These are phyloP conservation scores for Pyrgus malvae DNA, from an alignment of 2,888 invertebrate genomes.

Conservation along the genomic window DNA sequence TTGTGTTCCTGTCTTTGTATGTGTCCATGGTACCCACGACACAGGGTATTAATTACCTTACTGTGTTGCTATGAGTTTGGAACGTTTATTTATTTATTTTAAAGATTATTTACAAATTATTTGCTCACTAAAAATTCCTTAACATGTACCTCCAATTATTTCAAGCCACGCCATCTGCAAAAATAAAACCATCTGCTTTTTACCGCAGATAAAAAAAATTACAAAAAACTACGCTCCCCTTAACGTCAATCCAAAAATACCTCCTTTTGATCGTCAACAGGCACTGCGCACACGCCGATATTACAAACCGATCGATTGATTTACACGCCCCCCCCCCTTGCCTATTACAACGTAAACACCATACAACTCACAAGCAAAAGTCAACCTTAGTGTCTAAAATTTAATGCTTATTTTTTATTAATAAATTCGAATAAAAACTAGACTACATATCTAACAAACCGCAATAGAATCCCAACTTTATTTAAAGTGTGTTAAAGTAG, in stretches of 20 bases:
- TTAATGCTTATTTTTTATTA: slow-evolving; percentile 12
- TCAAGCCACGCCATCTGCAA: slow-evolving; percentile 7
- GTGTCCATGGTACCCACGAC: too few relatives aligned
- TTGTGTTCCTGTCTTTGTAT: too few relatives aligned
- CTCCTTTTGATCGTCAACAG: slow-evolving; percentile 64
- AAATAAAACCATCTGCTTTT: slow-evolving; percentile 7
- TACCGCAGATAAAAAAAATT: not conserved
- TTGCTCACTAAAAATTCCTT: not conserved
- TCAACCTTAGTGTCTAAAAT: not conserved
- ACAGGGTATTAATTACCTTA: too few relatives aligned
- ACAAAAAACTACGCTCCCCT: slow-evolving; percentile 43
- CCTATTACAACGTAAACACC: slow-evolving; percentile 29
- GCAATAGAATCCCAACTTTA: slow-evolving; percentile 26
- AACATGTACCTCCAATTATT: too few relatives aligned
- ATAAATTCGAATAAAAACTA: not conserved
- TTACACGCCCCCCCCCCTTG: slow-evolving; percentile 47
- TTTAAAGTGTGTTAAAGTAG: accelerated
- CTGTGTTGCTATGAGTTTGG: too few relatives aligned
- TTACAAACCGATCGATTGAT: slow-evolving; percentile 70
- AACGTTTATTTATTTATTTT: too few relatives aligned
- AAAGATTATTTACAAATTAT: not conserved
- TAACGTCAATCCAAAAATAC: slow-evolving; percentile 60
- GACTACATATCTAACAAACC: not conserved
- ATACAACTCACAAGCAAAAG: slow-evolving; percentile 2
- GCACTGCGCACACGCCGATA: slow-evolving; percentile 63